Conservation (phyloP, 1,140 invertebrate species). For the Megathymus violae region DNA sequence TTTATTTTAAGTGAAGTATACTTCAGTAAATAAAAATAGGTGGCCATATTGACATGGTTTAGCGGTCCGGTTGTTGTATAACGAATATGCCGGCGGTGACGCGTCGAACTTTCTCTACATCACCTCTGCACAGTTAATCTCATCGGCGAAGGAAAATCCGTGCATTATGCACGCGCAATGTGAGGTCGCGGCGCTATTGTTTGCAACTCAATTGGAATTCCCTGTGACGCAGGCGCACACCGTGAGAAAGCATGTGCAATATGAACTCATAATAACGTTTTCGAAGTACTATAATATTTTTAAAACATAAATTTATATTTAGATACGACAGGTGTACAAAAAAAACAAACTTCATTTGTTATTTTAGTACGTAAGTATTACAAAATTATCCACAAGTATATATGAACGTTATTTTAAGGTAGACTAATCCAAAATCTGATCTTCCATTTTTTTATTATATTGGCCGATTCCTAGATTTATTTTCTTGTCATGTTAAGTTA, state of each 20-base stretch:
- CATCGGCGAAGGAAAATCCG: conserved; percentile 61
- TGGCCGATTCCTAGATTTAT: no score
- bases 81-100: conserved; percentile 61
- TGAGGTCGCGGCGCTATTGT: conserved; percentile 32
- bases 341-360: no score
- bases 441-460: no score
- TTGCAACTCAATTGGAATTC: conserved; percentile 45
- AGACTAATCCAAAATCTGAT: no score
- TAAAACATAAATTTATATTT: no score
- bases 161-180: conserved; percentile 39
- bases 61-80: conserved; percentile 64
- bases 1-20: no score
- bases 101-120: conserved; percentile 65
- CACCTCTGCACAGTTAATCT: conserved; percentile 37
- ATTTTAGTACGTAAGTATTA: no score
- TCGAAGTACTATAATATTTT: background rate
- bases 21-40: conserved; percentile 9
- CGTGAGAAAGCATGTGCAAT: conserved; percentile 17
- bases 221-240: conserved; percentile 42
- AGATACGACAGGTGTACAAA: no score
- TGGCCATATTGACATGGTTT: conserved; percentile 55
- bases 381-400: no score
- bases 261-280: background rate
- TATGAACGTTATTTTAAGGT: no score
- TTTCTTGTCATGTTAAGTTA: no score